Evolutionary conservation across 2,888 invertebrate species (phyloP).

Genomic region (Clusia tigrina): DNA sequence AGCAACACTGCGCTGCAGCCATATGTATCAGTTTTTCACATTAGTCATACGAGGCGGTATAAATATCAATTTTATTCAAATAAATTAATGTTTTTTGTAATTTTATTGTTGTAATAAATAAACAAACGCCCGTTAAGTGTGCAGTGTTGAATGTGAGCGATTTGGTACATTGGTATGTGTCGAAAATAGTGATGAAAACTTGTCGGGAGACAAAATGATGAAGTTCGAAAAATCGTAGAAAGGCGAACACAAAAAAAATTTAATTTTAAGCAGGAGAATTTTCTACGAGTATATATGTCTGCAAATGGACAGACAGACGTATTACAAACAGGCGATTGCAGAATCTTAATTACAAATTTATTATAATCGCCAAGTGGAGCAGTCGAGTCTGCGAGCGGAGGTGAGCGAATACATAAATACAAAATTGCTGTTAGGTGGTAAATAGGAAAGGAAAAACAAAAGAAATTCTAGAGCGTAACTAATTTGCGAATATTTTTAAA

Average conservation of each 20-base stretch:
- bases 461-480: no score
- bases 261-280: not conserved
- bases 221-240: constrained; percentile 23
- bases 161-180: constrained; percentile 11
- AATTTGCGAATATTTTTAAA: no score
- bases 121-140: constrained; percentile 13
- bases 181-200: constrained; percentile 15
- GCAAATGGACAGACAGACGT: constrained; percentile 9
- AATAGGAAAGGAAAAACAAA: no score
- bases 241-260: constrained; percentile 12
- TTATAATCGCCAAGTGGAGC: not conserved
- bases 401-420: no score
- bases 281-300: not conserved
- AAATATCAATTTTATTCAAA: constrained; percentile 17
- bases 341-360: constrained; percentile 22
- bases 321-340: not conserved
- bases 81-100: constrained; percentile 18
- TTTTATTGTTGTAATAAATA: constrained; percentile 21
- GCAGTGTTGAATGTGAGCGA: constrained; percentile 28
- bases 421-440: no score
- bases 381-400: not conserved
- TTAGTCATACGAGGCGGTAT: constrained; percentile 19
- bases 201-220: constrained; percentile 6
- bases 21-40: constrained; percentile 18
- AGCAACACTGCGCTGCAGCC: no score